Base-by-base conservation (phyloP, 2,888 invertebrate species). In the Tipula unca region DNA sequence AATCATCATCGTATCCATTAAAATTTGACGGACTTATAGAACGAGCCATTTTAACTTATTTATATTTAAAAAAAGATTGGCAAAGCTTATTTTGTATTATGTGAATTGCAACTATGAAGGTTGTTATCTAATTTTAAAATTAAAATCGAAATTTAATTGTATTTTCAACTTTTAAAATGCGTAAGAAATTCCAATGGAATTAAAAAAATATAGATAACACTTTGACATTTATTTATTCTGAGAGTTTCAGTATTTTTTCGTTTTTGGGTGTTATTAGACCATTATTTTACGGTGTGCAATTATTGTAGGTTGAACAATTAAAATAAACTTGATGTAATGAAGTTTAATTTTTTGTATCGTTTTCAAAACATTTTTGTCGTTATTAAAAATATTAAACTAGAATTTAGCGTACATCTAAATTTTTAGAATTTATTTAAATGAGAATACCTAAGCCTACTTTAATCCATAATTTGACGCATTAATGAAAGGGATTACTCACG, bases 1-100 rank as follows among this genome's bases (percentile, higher is more conserved):
- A 91, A 36, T 95, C 93, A 88, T 96, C 96, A 39, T 90, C 89
- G 87, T 94, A 92, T 5, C 92, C 93, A 87, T 93, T 93, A 88
- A 94, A 94, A 87, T 93, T 93, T 25, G 92, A 91, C 13, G 94
- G 93, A 88, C 93, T 94, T 87, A 93, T 92, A 87, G 93, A 92
- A 87, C 93, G 92, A 82, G 93, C 93, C 94, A 94, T 94, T 89
- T 69, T 13, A 25, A 25, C 69, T 69, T 69, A 69, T 25, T 10
- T 69, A 69, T 69, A 69, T 69, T 25, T 69, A 25, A 8, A 69
- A 5, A 25, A 1, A 3, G 3, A 25, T 69, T 48, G 10, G 69
- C 69, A 25, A 25, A 69, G 4, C 25, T 69, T 69, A 69, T 25
- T 69, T 10, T 25, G n/a, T 25, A 10, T 69, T 10, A 25, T 25